Percentiles rank a stretch among this genome's conserved stretches.
Evolutionary conservation across 2,888 invertebrate genomes (phyloP).

Genomic region (Agonopterix arenella): DNA sequence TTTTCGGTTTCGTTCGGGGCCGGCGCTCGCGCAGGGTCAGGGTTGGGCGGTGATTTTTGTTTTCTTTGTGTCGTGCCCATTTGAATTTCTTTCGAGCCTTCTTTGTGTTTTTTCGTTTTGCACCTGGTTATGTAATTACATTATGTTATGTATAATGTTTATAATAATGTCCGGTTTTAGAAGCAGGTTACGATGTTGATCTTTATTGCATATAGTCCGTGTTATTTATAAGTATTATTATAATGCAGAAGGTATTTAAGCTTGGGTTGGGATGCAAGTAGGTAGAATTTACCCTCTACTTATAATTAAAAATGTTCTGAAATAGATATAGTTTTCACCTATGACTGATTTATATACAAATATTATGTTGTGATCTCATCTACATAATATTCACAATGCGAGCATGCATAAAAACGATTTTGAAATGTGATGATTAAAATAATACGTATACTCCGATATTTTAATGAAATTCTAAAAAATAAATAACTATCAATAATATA

Average conservation of each 20-base stretch:
- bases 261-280: no score
- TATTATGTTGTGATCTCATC: no score
- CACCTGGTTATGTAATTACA: background rate
- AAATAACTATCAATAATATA: no score
- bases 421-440: no score
- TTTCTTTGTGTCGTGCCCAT: constrained; percentile 13
- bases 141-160: constrained; percentile 1
- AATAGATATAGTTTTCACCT: no score
- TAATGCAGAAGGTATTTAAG: background rate
- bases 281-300: no score
- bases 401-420: no score
- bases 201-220: background rate
- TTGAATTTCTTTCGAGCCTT: constrained; percentile 12
- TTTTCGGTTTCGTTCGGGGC: constrained; percentile 45
- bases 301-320: no score
- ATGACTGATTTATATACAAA: no score
- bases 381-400: no score
- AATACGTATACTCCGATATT: no score
- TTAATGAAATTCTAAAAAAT: no score
- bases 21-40: constrained; percentile 40
- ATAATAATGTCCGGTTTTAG: background rate
- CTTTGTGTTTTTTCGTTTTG: constrained; percentile 12
- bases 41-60: constrained; percentile 38
- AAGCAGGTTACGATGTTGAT: background rate
- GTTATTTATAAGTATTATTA: constrained; percentile 2